Conservation (phyloP, 2,888 invertebrate species). For the Lathronympha strigana region DNA sequence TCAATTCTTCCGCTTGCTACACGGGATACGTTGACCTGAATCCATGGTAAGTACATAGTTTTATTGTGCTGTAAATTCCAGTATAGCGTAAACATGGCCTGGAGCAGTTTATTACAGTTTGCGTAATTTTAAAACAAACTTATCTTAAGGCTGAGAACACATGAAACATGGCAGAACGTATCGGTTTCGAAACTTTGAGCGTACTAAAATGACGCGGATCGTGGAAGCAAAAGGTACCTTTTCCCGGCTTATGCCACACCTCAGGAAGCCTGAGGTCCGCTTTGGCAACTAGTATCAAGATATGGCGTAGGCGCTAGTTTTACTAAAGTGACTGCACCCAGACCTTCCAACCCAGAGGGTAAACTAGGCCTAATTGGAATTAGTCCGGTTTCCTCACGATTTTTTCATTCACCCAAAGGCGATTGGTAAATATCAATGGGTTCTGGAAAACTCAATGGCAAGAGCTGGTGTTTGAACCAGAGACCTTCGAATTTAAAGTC, state of each 20-base stretch:
- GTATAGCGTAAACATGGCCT: constrained; percentile 33
- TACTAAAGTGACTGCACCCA: no score
- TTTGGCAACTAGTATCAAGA: no score
- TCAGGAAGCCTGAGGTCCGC: no score
- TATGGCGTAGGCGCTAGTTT: no score
- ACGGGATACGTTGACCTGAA: constrained; percentile 47
- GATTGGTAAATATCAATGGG: no score
- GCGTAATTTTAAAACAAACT: constrained; percentile 25
- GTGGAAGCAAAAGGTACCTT: background rate
- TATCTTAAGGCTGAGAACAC: background rate
- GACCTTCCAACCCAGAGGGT: no score
- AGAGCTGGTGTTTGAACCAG: no score
- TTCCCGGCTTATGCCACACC: background rate
- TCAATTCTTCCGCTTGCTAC: constrained; percentile 39
- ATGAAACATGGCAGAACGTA: background rate
- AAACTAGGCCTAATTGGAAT: no score
- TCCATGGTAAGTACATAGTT: constrained; percentile 55
- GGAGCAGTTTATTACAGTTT: constrained; percentile 34
- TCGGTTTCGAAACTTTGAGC: background rate
- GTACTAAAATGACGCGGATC: background rate
- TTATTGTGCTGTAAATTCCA: constrained; percentile 69
- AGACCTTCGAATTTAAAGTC: no score
- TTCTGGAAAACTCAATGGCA: no score
- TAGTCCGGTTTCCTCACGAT: no score
- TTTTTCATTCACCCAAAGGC: no score